Evolutionary conservation across 1,140 invertebrate genomes (phyloP).

Genomic region (Megalopta genalis): DNA sequence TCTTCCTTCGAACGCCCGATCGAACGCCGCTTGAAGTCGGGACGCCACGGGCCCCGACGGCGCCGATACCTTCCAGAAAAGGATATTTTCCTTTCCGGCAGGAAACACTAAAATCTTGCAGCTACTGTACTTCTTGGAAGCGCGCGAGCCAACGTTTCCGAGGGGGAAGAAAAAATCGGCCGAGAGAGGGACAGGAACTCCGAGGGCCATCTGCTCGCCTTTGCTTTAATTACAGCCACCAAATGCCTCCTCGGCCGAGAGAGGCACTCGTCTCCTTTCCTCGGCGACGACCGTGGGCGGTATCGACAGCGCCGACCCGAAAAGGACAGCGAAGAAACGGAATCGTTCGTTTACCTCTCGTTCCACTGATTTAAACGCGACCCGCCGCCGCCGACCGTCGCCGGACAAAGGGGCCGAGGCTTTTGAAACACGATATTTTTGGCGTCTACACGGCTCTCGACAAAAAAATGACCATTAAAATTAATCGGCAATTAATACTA

Average conservation of each 20-base stretch:
- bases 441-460: not conserved
- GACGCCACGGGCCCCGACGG: too few species aligned
- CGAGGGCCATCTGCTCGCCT: constrained; percentile 56
- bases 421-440: not conserved
- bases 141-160: constrained; percentile 15
- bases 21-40: not conserved
- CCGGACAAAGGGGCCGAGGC: not conserved
- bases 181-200: constrained; percentile 27
- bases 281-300: constrained; percentile 43
- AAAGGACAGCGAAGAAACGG: constrained; percentile 21
- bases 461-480: too few species aligned
- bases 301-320: constrained; percentile 38
- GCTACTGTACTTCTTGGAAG: constrained; percentile 41
- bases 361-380: constrained; percentile 21
- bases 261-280: constrained; percentile 36
- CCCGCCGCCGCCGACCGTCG: not conserved
- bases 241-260: constrained; percentile 27
- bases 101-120: not conserved
- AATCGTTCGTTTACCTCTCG: constrained; percentile 44
- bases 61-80: not conserved
- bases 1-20: not conserved
- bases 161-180: constrained; percentile 14
- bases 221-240: constrained; percentile 56
- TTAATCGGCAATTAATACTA: too few species aligned
- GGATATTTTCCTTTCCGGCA: not conserved